Evolutionary conservation across 2,797 vertebrate genomes (phyloP).

Genomic region (Macropus fuliginosus): DNA sequence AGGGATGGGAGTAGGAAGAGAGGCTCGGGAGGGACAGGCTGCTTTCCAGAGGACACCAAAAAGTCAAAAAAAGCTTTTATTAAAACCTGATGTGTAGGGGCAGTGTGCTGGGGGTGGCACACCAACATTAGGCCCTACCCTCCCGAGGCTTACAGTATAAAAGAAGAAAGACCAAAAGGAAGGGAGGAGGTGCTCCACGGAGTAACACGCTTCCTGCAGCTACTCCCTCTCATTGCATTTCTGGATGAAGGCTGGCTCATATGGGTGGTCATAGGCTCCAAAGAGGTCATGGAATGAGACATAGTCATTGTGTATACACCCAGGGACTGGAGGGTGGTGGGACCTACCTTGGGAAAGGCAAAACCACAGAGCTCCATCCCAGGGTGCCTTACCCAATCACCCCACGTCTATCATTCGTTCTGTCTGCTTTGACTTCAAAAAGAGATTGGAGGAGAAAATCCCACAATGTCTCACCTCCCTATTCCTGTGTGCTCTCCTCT

Average conservation of each 20-base stretch:
- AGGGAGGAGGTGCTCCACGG: background rate
- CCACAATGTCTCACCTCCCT: background rate
- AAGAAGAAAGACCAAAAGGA: background rate
- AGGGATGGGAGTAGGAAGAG: background rate
- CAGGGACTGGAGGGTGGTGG: background rate
- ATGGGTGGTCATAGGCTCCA: slow-evolving; percentile 87
- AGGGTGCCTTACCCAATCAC: background rate
- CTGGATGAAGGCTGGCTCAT: slow-evolving; percentile 91
- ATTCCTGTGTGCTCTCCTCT: background rate
- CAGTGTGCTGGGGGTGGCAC: background rate
- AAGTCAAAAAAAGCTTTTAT: slow-evolving; percentile 58
- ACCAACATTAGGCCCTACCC: accelerated
- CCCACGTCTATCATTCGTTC: background rate
- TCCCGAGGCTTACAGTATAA: background rate
- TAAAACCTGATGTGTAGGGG: background rate
- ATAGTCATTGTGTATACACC: slow-evolving; percentile 73
- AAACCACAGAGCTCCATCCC: background rate
- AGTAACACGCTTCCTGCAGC: slow-evolving; percentile 85
- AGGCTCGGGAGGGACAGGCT: background rate
- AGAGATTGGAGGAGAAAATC: background rate
- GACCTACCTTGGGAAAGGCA: background rate
- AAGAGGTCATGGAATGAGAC: slow-evolving; percentile 84
- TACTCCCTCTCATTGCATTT: slow-evolving; percentile 91
- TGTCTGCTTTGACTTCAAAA: background rate
- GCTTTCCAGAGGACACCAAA: background rate